These are phyloP conservation scores for Melanophora roralis DNA, from an alignment of 2,888 invertebrate genomes.

Conservation along the genomic window DNA sequence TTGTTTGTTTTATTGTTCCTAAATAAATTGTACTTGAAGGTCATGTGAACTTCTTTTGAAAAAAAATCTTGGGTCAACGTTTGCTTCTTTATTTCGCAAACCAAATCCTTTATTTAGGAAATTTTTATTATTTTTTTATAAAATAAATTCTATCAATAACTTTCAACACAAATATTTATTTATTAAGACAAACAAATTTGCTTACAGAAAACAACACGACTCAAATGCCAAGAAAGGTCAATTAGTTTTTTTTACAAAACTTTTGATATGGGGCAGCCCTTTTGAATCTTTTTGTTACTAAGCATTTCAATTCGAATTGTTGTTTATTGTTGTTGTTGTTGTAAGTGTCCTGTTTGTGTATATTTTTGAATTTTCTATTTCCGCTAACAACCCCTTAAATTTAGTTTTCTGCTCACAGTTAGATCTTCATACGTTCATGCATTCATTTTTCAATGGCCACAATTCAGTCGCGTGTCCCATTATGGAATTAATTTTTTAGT, in stretches of 20 bases:
- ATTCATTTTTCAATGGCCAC: constrained; percentile 48
- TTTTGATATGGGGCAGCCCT: constrained; percentile 59
- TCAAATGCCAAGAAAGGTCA: constrained; percentile 43
- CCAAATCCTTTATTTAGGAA: neutral
- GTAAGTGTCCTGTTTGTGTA: neutral
- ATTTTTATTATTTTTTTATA: neutral
- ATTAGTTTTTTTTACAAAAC: constrained; percentile 56
- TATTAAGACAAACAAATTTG: constrained; percentile 36
- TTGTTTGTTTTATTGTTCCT: neutral
- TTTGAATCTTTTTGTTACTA: constrained; percentile 29
- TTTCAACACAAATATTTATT: constrained; percentile 33
- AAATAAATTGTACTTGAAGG: constrained; percentile 39
- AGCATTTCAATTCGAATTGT: neutral
- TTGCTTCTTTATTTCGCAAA: neutral
- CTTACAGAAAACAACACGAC: constrained; percentile 4
- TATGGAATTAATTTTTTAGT: constrained; percentile 59
- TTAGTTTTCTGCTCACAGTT: neutral
- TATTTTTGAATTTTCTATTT: neutral
- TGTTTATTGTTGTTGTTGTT: neutral
- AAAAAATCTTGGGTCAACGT: too few species aligned
- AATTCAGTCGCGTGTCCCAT: constrained; percentile 66
- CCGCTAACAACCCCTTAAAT: constrained; percentile 25
- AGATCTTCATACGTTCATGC: neutral
- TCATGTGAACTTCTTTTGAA: constrained; percentile 54
- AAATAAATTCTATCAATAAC: constrained; percentile 14